Percentiles rank a stretch among this genome's conserved stretches.
phyloP scores from a whole-genome alignment of 1,140 invertebrate species.

The Meloidogyne floridensis region DNA sequence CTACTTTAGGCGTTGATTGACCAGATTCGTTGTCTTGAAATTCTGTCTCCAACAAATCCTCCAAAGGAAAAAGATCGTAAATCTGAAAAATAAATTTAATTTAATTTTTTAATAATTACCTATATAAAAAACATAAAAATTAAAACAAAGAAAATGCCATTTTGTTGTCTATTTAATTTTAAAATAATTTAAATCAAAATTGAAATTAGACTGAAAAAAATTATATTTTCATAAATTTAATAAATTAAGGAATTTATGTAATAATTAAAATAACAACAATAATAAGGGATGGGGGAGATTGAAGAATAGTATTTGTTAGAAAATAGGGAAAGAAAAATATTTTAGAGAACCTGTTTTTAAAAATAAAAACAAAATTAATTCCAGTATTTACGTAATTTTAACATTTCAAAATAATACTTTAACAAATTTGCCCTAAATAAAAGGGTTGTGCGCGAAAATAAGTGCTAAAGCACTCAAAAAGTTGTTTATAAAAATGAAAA shows the following conservation, averaged over 20 bases:
- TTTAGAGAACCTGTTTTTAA: neutral
- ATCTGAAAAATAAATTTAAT: constrained; percentile 41
- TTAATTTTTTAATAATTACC: neutral
- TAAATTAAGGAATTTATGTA: too few relatives aligned
- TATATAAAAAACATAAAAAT: neutral
- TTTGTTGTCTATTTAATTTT: neutral
- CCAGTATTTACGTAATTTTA: neutral
- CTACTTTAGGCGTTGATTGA: constrained; percentile 1
- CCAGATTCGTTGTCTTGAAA: constrained; percentile 31
- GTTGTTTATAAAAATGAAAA: neutral
- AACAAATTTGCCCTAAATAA: too few relatives aligned
- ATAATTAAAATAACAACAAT: too few relatives aligned
- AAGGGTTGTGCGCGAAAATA: neutral
- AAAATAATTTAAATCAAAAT: neutral
- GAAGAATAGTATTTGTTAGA: too few relatives aligned
- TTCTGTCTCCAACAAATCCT: constrained; percentile 52
- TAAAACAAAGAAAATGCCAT: neutral
- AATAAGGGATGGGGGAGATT: too few relatives aligned
- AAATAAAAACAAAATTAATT: neutral
- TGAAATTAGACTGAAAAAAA: too few relatives aligned
- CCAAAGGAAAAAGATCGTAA: constrained; percentile 54
- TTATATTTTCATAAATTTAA: too few relatives aligned
- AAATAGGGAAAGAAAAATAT: too few relatives aligned
- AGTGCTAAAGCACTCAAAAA: neutral
- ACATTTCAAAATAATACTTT: neutral